A percentile compares a stretch with the other conserved stretches of the same genome.
Conservation (phyloP, 2,888 invertebrate genomes). For the Pedicia rivosa region DNA sequence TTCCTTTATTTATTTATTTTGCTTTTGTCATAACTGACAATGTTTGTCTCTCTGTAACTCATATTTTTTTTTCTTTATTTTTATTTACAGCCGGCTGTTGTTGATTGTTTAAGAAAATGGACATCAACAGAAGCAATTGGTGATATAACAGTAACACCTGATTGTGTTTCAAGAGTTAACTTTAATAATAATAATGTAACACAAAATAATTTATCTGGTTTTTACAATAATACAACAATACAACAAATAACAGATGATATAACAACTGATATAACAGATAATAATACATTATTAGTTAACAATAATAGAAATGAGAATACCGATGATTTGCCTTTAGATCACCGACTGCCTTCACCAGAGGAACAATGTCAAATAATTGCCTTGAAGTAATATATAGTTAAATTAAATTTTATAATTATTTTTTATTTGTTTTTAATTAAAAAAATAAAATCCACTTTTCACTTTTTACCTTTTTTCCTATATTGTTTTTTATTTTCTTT, state of each 20-base stretch:
- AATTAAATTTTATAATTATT: slow-evolving; percentile 6
- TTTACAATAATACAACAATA: slow-evolving; percentile 3
- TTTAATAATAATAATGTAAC: slow-evolving; percentile 18
- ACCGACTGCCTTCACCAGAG: slow-evolving; percentile 74
- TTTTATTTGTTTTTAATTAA: neutral
- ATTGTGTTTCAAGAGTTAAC: slow-evolving; percentile 48
- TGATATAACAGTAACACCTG: slow-evolving; percentile 64
- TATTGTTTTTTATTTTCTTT: slow-evolving; percentile 9
- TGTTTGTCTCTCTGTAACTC: too few relatives aligned
- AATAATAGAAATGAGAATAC: slow-evolving; percentile 33
- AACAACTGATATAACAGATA: slow-evolving; percentile 27
- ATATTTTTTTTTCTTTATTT: slow-evolving; percentile 5
- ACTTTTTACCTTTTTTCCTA: neutral
- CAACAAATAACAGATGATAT: slow-evolving; percentile 21
- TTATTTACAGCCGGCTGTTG: slow-evolving; percentile 54
- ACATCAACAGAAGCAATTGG: slow-evolving; percentile 69
- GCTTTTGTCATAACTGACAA: too few relatives aligned
- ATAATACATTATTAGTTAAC: slow-evolving; percentile 16
- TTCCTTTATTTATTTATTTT: too few relatives aligned
- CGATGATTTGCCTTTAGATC: slow-evolving; percentile 52
- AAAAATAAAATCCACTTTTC: neutral
- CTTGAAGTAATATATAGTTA: slow-evolving; percentile 46
- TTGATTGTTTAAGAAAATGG: slow-evolving; percentile 68
- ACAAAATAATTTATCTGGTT: slow-evolving; percentile 21
- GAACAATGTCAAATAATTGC: slow-evolving; percentile 72